Base-by-base conservation (phyloP, 2,797 vertebrate genomes). In the Natrix natrix region DNA sequence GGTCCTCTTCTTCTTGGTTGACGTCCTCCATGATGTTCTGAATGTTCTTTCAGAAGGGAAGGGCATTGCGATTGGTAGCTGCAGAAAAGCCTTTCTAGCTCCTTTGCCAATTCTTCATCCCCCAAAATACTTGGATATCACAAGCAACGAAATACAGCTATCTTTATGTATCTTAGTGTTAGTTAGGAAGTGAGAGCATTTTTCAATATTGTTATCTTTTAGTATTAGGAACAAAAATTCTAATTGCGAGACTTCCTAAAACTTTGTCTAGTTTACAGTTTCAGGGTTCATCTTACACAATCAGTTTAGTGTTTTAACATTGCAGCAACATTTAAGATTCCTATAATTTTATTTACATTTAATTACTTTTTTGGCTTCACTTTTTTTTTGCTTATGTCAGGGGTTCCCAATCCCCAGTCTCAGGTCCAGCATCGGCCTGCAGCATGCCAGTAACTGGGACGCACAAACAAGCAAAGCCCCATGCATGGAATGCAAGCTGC, bases 351-450 rank as follows among this genome's bases (percentile, higher is more conserved):
- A 43, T 43, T 78, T 78, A 78, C 74, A 43, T 43, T 43, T 43
- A 78, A 78, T 78, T 3, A 11, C 37, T 43, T 78, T 22, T 22
- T 43, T 78, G 4, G 8, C 32, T 78, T 78, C 8, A 22, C 20
- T 43, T 43, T 11, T 37, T 37, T 78, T 78, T 43, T 1, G 8
- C 74, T 78, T 78, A 78, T 78, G 17, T 17, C 37, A 63, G 61
- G 61, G 10, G 26, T 63, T 63, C 61, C 61, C 26, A 63, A 63
- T 63, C 26, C 60, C 61, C 0, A 3, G 26, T 63, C 61, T 63
- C 3, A 63, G 4, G 26, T 11, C 3, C 10, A 4, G 26, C 3
- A 63, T 1, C 1, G 4, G 10, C 4, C 11, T 1, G 1, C 10
- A 3, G 61, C 10, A 12, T 63, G 61, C 26, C 26, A 28, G 61